Evolutionary conservation across 2,888 invertebrate genomes (phyloP), one percentile per base, ranked within the genome.

Genomic region (Taphrorychus bicolor): DNA sequence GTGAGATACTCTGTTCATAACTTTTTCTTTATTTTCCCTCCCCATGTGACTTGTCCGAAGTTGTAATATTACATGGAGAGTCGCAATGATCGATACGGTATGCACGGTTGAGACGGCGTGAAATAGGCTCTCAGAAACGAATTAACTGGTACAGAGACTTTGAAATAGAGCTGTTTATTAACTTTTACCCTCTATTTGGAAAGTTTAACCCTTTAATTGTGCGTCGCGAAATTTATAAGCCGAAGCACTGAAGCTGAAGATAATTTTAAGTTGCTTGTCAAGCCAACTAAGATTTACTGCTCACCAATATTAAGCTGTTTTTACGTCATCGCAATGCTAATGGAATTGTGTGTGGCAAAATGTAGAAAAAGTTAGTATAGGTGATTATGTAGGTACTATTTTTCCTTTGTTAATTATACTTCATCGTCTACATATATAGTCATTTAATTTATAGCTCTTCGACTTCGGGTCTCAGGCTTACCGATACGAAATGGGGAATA

Each of bases 121-220:
- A 73, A 75, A 75, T 75, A 65, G 69, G 71, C 65, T 51, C 60
- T 67, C 69, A 67, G 72, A 71, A 70, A 19, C 53, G 73, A 73
- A 76, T 76, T 76, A 74, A 75, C 74, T 72, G 76, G 71, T 73
- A 71, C 71, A 73, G 71, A 65, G 72, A 70, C 67, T 69, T 67
- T 71, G 71, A 74, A 75, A 75, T 72, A 64, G 74, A 74, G 72
- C 72, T 62, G 70, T 73, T 73, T 70, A 73, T 75, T 75, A 72
- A 70, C 60, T 52, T 70, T 70, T 70, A 69, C 70, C 59, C 70
- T 71, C 64, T 56, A 67, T 67, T 68, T 59, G 59, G 63, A 64
- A 68, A 67, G 53, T 53, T 62, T 58, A 67, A 68, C 63, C 63
- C 63, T 63, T 68, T 63, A 68, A 68, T 63, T 68, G 56, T 51